Base-by-base conservation (phyloP, 92 coral and sea anemone species). In the Epizoanthus stellaris region DNA sequence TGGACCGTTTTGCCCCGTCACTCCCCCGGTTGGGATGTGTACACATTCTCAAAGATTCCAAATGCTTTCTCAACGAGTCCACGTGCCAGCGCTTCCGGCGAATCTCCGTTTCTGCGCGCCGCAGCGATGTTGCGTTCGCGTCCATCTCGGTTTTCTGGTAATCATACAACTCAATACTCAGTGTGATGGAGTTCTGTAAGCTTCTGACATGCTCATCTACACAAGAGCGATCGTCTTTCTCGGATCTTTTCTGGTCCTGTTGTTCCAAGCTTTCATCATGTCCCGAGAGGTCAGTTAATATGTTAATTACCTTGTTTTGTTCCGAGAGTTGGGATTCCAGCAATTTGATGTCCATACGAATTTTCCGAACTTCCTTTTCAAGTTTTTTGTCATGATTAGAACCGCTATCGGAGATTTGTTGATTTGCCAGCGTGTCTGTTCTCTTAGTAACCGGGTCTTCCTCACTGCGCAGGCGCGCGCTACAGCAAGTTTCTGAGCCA, bases 31-130 rank as follows among this genome's bases (percentile, higher is more conserved):
- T 23, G 43, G 83, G 61, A 14, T 79, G 83, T 43, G 83, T 63
- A 11, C 83, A 79, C 70, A 79, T 62, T 59, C 59, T 79, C 49
- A 79, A 63, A 62, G 83, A 79, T 20, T 77, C 85, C 84, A 92
- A 85, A 61, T 94, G 93, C 83, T 83, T 89, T 23, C 90, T 82
- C 82, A 91, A 49, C 14, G 92, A 89, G 11, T 92, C 90, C 0
- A 94, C 98, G 62, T 94, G 98, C 98, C 98, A 94, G 20, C 98
- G 71, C 59, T 94, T 94, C 11, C 98, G 66, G 40, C 90, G 72
- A 59, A 94, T 88, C 75, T 85, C 89, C 14, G 91, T 85, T 57
- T 94, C 98, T 23, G 91, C 77, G 19, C 54, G 85, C 49, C 74
- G 93, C 43, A 94, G 75, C 38, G 88, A 73, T n/a, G 77, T 25